Conservation (phyloP, 2,888 invertebrate genomes). For the Megamerina dolium region DNA sequence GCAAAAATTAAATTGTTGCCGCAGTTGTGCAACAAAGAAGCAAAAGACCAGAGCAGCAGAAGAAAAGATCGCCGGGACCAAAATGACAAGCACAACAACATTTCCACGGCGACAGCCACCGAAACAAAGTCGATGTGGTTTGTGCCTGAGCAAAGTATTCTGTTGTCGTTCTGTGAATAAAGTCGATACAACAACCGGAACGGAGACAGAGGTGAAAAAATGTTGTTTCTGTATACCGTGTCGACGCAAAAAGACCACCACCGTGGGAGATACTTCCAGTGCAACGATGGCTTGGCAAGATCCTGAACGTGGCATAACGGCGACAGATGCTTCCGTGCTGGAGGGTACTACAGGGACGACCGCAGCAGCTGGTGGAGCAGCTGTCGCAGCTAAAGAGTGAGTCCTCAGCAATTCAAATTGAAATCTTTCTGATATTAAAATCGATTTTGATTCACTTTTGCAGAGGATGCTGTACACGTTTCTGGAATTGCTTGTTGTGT, state of each 20-base stretch:
- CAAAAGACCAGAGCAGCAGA: constrained; percentile 39
- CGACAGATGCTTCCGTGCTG: constrained; percentile 51
- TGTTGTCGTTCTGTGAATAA: constrained; percentile 49
- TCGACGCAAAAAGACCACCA: constrained; percentile 29
- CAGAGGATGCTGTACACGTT: constrained; percentile 44
- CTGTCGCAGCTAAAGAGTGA: constrained; percentile 18
- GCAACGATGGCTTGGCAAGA: constrained; percentile 42
- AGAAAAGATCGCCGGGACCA: constrained; percentile 17
- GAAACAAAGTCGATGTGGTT: constrained; percentile 39
- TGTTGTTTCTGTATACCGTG: constrained; percentile 49
- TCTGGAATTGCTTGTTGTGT: constrained; percentile 43
- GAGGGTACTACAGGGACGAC: constrained; percentile 53
- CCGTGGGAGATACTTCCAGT: constrained; percentile 16
- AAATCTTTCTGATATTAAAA: not conserved
- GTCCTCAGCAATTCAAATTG: constrained; percentile 8
- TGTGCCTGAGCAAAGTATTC: constrained; percentile 45
- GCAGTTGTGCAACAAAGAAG: constrained; percentile 38
- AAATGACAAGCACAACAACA: not conserved
- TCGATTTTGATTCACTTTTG: constrained; percentile 3
- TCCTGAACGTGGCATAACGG: constrained; percentile 34
- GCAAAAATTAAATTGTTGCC: constrained; percentile 47
- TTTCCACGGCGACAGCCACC: constrained; percentile 10
- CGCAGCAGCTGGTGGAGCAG: too few species aligned
- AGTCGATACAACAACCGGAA: constrained; percentile 42
- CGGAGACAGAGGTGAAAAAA: constrained; percentile 38